Percentiles rank a stretch among this genome's conserved stretches.
Conservation (phyloP, 92 coral and sea anemone species). For the Desmophyllum pertusum region DNA sequence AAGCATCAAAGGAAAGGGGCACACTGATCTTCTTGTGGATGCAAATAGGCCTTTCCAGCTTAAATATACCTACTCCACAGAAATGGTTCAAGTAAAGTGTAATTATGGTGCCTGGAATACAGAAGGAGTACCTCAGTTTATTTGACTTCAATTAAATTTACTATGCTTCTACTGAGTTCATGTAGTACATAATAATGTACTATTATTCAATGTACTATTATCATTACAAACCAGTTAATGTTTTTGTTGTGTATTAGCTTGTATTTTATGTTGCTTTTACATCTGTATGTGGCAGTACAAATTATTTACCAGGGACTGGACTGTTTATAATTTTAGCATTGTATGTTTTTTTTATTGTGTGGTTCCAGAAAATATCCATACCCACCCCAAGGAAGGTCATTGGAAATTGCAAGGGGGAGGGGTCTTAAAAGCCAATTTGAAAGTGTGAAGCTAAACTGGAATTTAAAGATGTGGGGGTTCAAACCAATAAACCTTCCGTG, state of each 20-base stretch:
- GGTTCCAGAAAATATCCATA: no score
- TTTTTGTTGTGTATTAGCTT: constrained; percentile 22
- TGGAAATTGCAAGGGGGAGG: no score
- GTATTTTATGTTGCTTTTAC: neutral
- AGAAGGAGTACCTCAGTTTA: constrained; percentile 61
- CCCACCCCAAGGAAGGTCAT: no score
- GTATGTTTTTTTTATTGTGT: no score
- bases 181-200: constrained; percentile 11
- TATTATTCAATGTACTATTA: constrained; percentile 5
- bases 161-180: constrained; percentile 7
- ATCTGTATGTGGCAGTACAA: neutral
- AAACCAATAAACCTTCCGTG: neutral
- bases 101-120: constrained; percentile 66
- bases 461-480: no score
- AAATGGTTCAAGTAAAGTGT: constrained; percentile 46
- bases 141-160: constrained; percentile 19
- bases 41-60: constrained; percentile 47
- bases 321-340: constrained; percentile 24
- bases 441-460: neutral
- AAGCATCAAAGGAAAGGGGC: constrained; percentile 49
- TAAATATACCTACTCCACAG: constrained; percentile 40
- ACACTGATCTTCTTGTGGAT: constrained; percentile 47
- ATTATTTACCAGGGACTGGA: constrained; percentile 13
- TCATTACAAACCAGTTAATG: constrained; percentile 26
- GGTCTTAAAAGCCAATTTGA: constrained; percentile 1